Evolutionary conservation across 2,113 vertebrate genomes (phyloP).

Genomic region (Eurypyga helias): DNA sequence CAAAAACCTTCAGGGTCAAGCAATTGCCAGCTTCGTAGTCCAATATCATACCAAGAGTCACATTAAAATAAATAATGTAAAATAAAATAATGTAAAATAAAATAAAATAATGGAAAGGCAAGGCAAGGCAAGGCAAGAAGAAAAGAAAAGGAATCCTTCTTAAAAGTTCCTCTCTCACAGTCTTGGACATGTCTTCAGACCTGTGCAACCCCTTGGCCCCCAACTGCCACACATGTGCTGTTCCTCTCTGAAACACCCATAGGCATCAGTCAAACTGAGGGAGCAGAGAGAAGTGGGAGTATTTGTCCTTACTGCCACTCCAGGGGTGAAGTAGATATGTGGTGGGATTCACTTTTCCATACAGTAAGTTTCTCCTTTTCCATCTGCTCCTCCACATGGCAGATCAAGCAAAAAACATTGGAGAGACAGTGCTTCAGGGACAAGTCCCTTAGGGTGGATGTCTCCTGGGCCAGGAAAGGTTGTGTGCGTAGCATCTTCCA

Average conservation of each 20-base stretch:
- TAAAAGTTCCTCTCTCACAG: neutral
- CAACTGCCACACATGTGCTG: neutral
- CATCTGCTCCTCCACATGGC: neutral
- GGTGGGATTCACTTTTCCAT: neutral
- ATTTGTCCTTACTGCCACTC: neutral
- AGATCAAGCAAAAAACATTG: neutral
- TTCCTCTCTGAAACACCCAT: neutral
- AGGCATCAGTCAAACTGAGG: neutral
- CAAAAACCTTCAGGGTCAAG: neutral
- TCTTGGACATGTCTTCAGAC: neutral
- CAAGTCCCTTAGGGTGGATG: accelerated
- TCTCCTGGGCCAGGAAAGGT: neutral
- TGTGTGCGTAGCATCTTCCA: neutral
- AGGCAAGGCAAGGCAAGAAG: no score
- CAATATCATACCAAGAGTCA: neutral
- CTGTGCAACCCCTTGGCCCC: accelerated
- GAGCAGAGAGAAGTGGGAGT: accelerated
- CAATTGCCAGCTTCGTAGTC: neutral
- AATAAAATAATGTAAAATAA: neutral
- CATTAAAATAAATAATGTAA: neutral
- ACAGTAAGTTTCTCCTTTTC: neutral
- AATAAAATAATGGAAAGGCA: no score
- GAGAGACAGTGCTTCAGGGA: neutral
- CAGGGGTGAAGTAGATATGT: neutral
- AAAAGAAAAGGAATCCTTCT: neutral